Conservation (phyloP, 2,888 invertebrate genomes). For the Spatulosminthurus flaviceps region DNA sequence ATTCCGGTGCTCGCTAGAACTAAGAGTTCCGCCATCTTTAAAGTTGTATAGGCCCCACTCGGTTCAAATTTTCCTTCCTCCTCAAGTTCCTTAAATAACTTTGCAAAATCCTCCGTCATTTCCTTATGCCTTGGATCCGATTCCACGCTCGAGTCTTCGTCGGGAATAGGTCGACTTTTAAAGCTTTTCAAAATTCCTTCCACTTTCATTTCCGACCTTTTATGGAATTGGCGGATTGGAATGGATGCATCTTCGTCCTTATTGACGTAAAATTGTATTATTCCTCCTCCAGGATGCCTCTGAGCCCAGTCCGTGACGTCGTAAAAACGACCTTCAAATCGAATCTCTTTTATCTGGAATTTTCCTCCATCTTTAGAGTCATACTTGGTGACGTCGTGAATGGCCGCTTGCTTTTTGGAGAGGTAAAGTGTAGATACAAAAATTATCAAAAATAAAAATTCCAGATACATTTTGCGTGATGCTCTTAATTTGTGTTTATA, state of each 20-base stretch:
- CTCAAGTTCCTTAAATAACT: neutral
- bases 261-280: slow-evolving; percentile 11
- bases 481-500: too few species aligned
- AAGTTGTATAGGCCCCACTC: neutral
- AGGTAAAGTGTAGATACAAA: too few species aligned
- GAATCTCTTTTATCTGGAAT: slow-evolving; percentile 12
- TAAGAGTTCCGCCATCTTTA: neutral
- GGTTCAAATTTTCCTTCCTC: neutral
- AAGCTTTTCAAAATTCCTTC: neutral
- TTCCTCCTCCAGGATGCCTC: neutral
- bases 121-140: neutral
- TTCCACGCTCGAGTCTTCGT: neutral
- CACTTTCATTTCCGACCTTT: neutral
- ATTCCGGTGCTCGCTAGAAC: neutral
- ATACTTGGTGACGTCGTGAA: too few species aligned
- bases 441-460: too few species aligned
- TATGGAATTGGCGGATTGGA: slow-evolving; percentile 1
- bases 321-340: neutral
- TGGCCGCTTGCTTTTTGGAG: too few species aligned
- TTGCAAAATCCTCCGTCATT: neutral
- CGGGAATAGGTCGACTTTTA: neutral
- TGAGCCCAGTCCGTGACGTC: neutral
- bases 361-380: too few species aligned
- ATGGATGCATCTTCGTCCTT: neutral
- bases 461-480: too few species aligned